Conservation (phyloP, 2,888 invertebrate species). For the Pseudanteris insignis region DNA sequence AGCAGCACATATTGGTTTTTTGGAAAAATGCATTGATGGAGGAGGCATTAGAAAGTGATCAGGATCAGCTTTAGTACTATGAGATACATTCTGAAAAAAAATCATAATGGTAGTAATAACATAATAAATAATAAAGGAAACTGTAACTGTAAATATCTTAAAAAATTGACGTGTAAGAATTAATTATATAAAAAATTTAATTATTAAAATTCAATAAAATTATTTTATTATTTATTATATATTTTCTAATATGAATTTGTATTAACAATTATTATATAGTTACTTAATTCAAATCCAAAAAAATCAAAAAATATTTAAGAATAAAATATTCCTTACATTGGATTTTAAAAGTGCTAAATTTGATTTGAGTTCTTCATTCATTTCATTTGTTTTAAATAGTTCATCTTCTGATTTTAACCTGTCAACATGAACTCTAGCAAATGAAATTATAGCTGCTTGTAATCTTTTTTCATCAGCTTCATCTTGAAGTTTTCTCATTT, state of each 20-base stretch:
- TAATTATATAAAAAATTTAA: too few relatives aligned
- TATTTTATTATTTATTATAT: too few relatives aligned
- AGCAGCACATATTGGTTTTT: conserved; percentile 3
- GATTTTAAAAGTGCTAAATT: conserved; percentile 8
- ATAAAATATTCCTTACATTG: not conserved
- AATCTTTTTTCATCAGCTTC: conserved; percentile 8
- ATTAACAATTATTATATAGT: too few relatives aligned
- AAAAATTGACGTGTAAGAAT: too few relatives aligned
- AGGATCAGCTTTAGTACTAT: not conserved
- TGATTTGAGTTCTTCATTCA: conserved; percentile 9
- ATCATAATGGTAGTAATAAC: too few relatives aligned
- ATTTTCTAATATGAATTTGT: too few relatives aligned
- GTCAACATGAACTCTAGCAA: conserved; percentile 10
- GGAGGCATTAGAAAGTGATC: conserved; percentile 14
- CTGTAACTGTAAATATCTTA: too few relatives aligned
- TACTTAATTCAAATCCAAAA: too few relatives aligned
- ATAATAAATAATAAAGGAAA: too few relatives aligned
- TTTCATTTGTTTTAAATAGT: conserved; percentile 7
- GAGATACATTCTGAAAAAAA: conserved; percentile 8
- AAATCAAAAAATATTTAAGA: not conserved
- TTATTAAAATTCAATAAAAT: too few relatives aligned
- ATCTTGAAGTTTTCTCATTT: conserved; percentile 9
- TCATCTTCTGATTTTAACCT: conserved; percentile 9
- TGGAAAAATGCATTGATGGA: conserved; percentile 2
- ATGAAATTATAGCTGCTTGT: conserved; percentile 11